A percentile compares a stretch with the other conserved stretches of the same genome.
These are phyloP conservation scores for Hemicordylus capensis DNA, from an alignment of 2,113 vertebrate genomes.

Conservation along the genomic window DNA sequence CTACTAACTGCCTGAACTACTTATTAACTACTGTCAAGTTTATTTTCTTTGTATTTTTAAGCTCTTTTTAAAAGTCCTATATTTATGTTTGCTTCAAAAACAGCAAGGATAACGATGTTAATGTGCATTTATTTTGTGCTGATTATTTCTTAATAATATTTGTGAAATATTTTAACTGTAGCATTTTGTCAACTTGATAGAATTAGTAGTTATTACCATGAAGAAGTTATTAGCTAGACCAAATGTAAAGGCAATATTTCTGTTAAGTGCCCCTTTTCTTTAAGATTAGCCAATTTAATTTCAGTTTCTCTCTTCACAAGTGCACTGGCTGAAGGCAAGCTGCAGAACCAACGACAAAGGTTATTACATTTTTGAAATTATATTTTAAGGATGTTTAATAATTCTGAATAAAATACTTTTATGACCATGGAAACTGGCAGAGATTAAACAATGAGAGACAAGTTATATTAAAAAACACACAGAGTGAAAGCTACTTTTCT, in stretches of 20 bases:
- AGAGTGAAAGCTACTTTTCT: conserved; percentile 37
- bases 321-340: conserved; percentile 67
- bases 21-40: fast-evolving
- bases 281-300: conserved; percentile 76
- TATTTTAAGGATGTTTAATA: conserved; percentile 74
- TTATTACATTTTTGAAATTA: conserved; percentile 72
- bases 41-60: no score
- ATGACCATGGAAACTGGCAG: conserved; percentile 63
- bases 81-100: fast-evolving
- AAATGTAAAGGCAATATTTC: conserved; percentile 60
- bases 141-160: conserved; percentile 52
- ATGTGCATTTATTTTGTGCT: conserved; percentile 39
- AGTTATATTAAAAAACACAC: conserved; percentile 57
- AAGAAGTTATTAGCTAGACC: conserved; percentile 44
- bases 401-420: conserved; percentile 70
- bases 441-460: conserved; percentile 65
- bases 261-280: conserved; percentile 56
- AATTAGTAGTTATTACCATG: conserved; percentile 68
- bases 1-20: not conserved
- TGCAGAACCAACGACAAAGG: conserved; percentile 66
- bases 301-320: conserved; percentile 68
- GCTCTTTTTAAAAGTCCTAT: fast-evolving
- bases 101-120: fast-evolving
- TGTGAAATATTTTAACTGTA: conserved; percentile 54
- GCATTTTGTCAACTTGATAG: conserved; percentile 60